These are phyloP conservation scores for Erebia epiphron DNA, from an alignment of 2,888 invertebrate species.

Conservation along the genomic window DNA sequence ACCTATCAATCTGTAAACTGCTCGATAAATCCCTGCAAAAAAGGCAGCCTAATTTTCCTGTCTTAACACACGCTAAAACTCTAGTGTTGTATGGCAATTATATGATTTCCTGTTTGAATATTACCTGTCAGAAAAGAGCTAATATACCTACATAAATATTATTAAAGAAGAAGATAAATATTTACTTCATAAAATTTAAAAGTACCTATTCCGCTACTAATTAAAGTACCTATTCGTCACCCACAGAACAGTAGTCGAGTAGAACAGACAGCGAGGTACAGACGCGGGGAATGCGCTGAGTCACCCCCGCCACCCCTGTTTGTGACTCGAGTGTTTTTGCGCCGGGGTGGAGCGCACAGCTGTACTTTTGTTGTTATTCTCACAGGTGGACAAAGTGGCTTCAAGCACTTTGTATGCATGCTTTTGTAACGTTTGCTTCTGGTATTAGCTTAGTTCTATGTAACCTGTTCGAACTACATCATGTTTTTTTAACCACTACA, in stretches of 20 bases:
- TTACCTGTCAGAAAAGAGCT: too few relatives aligned
- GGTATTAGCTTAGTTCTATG: not conserved
- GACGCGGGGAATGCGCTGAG: slow-evolving; percentile 59
- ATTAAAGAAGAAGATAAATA: too few relatives aligned
- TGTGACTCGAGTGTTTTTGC: slow-evolving; percentile 17
- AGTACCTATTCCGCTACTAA: slow-evolving; percentile 25
- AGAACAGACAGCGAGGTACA: slow-evolving; percentile 44
- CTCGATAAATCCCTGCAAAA: too few relatives aligned
- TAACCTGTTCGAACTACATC: not conserved
- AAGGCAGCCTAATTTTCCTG: too few relatives aligned
- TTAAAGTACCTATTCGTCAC: slow-evolving; percentile 30
- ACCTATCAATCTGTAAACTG: too few relatives aligned
- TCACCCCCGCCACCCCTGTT: slow-evolving; percentile 32
- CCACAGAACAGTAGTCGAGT: slow-evolving; percentile 30
- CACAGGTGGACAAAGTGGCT: slow-evolving; percentile 31
- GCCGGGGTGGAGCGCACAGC: slow-evolving; percentile 20
- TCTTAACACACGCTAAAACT: too few relatives aligned
- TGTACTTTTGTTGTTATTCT: slow-evolving; percentile 20
- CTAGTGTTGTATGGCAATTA: too few relatives aligned
- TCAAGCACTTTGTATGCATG: not conserved
- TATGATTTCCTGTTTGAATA: too few relatives aligned
- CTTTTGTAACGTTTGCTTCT: not conserved
- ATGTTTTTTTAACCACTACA: too few relatives aligned
- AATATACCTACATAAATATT: too few relatives aligned
- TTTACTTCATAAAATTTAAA: not conserved